Evolutionary conservation across 2,797 vertebrate species (phyloP).

Genomic region (Selene dorsalis): DNA sequence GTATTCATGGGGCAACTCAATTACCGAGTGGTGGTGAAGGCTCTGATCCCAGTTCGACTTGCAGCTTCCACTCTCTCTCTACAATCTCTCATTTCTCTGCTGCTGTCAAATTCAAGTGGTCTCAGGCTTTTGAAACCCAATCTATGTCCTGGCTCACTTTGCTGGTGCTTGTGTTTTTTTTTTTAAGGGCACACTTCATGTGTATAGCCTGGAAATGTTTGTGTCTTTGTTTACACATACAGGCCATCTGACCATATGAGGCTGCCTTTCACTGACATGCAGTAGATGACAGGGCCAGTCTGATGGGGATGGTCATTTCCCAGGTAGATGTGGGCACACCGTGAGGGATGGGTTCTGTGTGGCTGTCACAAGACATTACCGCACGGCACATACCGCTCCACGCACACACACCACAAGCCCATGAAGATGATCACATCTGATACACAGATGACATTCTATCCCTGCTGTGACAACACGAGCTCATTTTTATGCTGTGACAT

Average conservation of each 20-base stretch:
- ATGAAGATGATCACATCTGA: constrained; percentile 86
- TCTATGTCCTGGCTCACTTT: constrained; percentile 8
- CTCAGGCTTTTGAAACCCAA: not conserved
- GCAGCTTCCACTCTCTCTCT: not conserved
- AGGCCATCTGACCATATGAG: constrained; percentile 58
- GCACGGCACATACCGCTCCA: constrained; percentile 66
- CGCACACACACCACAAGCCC: constrained; percentile 69
- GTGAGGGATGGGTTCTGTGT: constrained; percentile 75
- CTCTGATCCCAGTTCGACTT: not conserved
- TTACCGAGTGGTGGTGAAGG: not conserved
- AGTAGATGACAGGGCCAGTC: constrained; percentile 69
- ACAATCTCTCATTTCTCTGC: not conserved
- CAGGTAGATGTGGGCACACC: constrained; percentile 76
- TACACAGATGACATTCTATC: constrained; percentile 84
- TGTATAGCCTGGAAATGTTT: constrained; percentile 15
- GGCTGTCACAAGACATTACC: constrained; percentile 80
- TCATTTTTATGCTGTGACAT: constrained; percentile 82
- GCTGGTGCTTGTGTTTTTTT: not conserved
- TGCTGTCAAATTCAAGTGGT: not conserved
- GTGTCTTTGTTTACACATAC: constrained; percentile 63
- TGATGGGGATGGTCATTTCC: constrained; percentile 80
- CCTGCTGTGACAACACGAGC: constrained; percentile 79
- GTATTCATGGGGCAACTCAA: not conserved
- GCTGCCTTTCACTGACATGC: constrained; percentile 64
- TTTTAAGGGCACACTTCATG: not conserved